A percentile compares a stretch with the other conserved stretches of the same genome.
These are phyloP conservation scores for Glyphotaelius pellucidus DNA, from an alignment of 2,888 invertebrate genomes.

Conservation along the genomic window DNA sequence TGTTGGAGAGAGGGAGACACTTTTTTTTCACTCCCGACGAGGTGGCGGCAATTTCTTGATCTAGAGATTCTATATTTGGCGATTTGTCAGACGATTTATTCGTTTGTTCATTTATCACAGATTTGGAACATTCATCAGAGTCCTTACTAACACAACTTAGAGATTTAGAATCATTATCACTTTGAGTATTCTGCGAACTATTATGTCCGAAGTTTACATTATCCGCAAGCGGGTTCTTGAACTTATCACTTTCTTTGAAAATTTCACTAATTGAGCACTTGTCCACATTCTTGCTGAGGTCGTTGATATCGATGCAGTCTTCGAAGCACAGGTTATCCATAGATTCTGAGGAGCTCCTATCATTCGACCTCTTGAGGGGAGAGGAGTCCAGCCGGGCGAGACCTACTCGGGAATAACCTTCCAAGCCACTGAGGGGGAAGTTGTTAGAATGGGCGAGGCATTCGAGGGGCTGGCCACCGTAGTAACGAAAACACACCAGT, in stretches of 20 bases:
- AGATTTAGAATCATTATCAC: conserved; percentile 46
- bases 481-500: conserved; percentile 84
- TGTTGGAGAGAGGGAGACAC: conserved; percentile 78
- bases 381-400: conserved; percentile 44
- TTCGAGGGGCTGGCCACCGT: conserved; percentile 81
- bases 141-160: conserved; percentile 46
- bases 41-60: conserved; percentile 70
- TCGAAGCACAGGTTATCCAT: conserved; percentile 75
- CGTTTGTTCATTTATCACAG: conserved; percentile 65
- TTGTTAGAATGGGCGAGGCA: conserved; percentile 82
- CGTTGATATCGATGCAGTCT: conserved; percentile 74
- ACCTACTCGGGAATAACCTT: conserved; percentile 72
- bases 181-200: conserved; percentile 43
- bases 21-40: conserved; percentile 76
- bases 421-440: conserved; percentile 78
- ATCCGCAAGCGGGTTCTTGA: background rate
- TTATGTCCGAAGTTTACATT: conserved; percentile 15
- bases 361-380: conserved; percentile 43
- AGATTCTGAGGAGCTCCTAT: conserved; percentile 59
- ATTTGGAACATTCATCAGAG: conserved; percentile 60
- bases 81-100: conserved; percentile 52
- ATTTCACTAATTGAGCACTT: conserved; percentile 79
- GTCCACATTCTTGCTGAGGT: conserved; percentile 76
- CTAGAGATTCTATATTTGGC: conserved; percentile 55
- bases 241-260: conserved; percentile 45